Conservation (phyloP, 2,797 vertebrate genomes). For the Danionella dracula region DNA sequence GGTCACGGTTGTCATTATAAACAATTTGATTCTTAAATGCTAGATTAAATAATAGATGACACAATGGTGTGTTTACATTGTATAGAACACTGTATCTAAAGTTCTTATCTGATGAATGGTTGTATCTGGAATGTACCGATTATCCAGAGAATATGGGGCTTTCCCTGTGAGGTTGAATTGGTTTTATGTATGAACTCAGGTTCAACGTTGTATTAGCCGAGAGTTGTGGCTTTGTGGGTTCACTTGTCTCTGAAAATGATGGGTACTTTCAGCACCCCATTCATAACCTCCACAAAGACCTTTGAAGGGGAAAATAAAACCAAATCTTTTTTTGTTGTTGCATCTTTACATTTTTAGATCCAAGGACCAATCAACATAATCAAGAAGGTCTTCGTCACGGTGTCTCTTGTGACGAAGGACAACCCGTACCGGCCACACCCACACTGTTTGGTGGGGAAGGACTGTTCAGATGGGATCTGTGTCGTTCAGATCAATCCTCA, state of each 20-base stretch:
- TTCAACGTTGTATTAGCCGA: background rate
- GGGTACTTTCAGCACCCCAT: too few relatives aligned
- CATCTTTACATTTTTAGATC: conserved; percentile 70
- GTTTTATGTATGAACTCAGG: background rate
- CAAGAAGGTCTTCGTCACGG: conserved; percentile 76
- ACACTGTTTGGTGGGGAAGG: conserved; percentile 92
- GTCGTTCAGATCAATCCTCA: conserved; percentile 74
- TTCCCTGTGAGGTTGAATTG: conserved; percentile 39
- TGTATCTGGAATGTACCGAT: conserved; percentile 48
- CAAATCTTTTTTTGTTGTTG: background rate
- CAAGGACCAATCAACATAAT: conserved; percentile 69
- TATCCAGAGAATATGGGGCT: conserved; percentile 36
- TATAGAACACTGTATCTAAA: background rate
- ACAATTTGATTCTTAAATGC: too few relatives aligned
- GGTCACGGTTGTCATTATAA: too few relatives aligned
- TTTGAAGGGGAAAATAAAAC: background rate
- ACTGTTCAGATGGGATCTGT: conserved; percentile 80
- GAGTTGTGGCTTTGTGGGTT: too few relatives aligned
- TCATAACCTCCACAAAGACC: background rate
- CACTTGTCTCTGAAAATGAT: too few relatives aligned
- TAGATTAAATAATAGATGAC: too few relatives aligned
- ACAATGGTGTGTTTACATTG: background rate
- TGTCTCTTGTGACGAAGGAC: conserved; percentile 90
- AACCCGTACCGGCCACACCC: conserved; percentile 87
- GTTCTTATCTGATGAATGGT: background rate